Evolutionary conservation across 2,797 vertebrate genomes (phyloP), one percentile per base, ranked within the genome.

Genomic region (Poeciliopsis turneri): DNA sequence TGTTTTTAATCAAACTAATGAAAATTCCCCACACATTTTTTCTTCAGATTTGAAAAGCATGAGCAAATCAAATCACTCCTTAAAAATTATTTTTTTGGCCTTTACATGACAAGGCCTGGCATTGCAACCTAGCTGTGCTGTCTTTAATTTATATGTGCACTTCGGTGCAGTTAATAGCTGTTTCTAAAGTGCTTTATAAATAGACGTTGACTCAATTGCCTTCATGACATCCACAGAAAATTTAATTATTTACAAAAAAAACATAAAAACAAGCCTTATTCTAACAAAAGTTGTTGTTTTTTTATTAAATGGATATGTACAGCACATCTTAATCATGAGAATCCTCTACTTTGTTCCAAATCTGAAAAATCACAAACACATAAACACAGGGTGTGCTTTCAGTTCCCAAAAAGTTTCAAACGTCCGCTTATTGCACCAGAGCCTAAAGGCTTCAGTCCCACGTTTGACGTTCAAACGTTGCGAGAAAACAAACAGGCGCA

Each of bases 261-360:
- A 5, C 5, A n/a, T 0, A 72, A 49, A 64, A 72, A 5, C 28
- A 12, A 74, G 12, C 20, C 75, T 36, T 1, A 12, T 57, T 23
- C 5, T 90, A 89, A 85, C 89, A 90, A 91, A 90, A 88, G 70
- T 80, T 39, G 5, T 18, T 5, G 2, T 78, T 49, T 20, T 74
- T 92, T 92, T 92, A 93, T 92, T 92, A 89, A 88, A 90, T 86
- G 78, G 80, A 88, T 91, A 89, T 92, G 78, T 92, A 92, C 89
- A 94, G 86, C 88, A 92, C 88, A 88, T 86, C 88, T 82, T 85
- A 89, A 81, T 85, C 43, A 36, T 73, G 39, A 86, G 43, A 83
- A 76, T 73, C 82, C 0, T 61, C 28, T 47, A 73, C 15, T 77
- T 79, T 25, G 11, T 78, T 84, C 77, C 33, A 75, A 74, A 64